Base-by-base conservation (phyloP, 2,888 invertebrate species). In the Lycia hirtaria region DNA sequence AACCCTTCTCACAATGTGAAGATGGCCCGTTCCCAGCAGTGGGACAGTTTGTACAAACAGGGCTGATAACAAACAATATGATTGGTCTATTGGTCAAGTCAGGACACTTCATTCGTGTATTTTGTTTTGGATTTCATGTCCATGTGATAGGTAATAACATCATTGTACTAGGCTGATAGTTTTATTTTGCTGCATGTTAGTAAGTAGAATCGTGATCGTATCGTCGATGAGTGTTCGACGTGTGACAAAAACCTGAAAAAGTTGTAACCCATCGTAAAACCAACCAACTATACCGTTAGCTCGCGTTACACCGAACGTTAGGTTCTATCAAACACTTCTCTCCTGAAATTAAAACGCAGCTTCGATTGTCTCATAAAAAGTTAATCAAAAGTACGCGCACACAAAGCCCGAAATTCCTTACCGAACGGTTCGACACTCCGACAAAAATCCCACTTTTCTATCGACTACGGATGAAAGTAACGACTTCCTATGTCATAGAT, bases 321-420 rank as follows among this genome's bases (percentile, higher is more conserved):
- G 9, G 15, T 28, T 48, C 19, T 38, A 30, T 24, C 19, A 43
- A 30, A 32, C 24, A 24, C 20, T 41, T 41, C 37, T 32, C n/a
- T 26, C 38, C 20, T 38, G 30, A 54, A 50, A 45, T 50, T 26
- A 37, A 41, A 43, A 10, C n/a, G 19, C 19, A 15, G 24, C 45
- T 35, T 55, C 44, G 47, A 52, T 62, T 67, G 66, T 66, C 66
- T 67, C 67, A 70, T 64, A 66, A 69, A 71, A 73, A 71, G 68
- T 72, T 71, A 68, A 79, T 74, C 65, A 76, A 78, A 75, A 73
- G 59, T 59, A 51, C 65, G 53, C 64, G 47, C 60, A 51, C 53
- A 68, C 72, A 80, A 73, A 75, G 77, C 77, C 77, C 61, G 65
- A 68, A 75, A 80, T 78, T 68, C 65, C 68, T 69, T 63, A 73